Conservation (phyloP, 2,113 vertebrate genomes). For the Panurus biarmicus region DNA sequence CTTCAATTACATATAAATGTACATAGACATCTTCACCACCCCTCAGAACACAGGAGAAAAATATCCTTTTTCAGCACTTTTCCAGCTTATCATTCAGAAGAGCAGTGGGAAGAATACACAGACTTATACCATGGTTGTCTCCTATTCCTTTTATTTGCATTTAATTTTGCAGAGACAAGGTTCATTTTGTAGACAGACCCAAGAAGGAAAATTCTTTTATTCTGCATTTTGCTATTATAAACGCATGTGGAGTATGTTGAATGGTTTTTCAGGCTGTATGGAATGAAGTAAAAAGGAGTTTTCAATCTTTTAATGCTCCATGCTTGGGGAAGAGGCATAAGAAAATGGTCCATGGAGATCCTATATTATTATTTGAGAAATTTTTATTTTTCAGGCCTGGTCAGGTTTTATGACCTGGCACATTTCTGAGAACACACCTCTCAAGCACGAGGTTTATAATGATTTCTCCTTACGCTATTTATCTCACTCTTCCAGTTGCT, state of each 20-base stretch:
- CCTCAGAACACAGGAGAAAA: neutral
- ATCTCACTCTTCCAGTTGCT: slow-evolving; percentile 63
- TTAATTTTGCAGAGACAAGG: slow-evolving; percentile 20
- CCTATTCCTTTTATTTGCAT: neutral
- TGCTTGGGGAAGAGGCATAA: slow-evolving; percentile 39
- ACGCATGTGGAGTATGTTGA: neutral
- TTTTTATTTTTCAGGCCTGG: slow-evolving; percentile 55
- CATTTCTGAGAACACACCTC: neutral
- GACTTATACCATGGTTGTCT: neutral
- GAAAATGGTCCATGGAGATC: slow-evolving; percentile 48
- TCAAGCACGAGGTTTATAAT: slow-evolving; percentile 45
- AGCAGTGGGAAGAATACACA: neutral
- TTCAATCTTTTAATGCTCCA: slow-evolving; percentile 38
- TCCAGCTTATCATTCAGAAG: neutral
- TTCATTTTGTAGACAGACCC: neutral
- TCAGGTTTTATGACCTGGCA: slow-evolving; percentile 49
- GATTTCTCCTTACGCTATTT: slow-evolving; percentile 48
- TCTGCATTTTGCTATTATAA: neutral
- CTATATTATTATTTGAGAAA: slow-evolving; percentile 37
- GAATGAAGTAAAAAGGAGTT: slow-evolving; percentile 47
- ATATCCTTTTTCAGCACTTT: neutral
- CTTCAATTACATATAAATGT: neutral
- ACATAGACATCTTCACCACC: neutral
- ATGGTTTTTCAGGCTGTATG: slow-evolving; percentile 29
- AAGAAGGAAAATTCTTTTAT: slow-evolving; percentile 36